Conservation (phyloP, 2,888 invertebrate genomes). For the Mimas tiliae region DNA sequence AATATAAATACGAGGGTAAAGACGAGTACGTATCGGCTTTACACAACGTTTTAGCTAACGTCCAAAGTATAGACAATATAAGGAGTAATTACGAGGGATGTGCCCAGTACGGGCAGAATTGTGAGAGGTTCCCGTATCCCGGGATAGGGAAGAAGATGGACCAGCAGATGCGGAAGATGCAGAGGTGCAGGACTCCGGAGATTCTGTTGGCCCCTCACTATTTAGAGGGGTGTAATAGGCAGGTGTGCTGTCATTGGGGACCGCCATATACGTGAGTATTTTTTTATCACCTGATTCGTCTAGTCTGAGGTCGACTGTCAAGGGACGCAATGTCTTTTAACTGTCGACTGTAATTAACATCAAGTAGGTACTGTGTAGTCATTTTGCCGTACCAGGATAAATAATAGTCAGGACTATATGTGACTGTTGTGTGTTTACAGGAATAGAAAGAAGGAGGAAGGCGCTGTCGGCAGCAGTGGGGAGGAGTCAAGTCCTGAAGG, state of each 20-base stretch:
- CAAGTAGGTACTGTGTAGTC: no score
- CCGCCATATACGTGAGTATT: slow-evolving; percentile 66
- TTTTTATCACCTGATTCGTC: background rate
- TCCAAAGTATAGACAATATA: slow-evolving; percentile 65
- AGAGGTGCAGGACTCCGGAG: slow-evolving; percentile 90
- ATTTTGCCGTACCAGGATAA: no score
- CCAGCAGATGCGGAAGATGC: slow-evolving; percentile 61
- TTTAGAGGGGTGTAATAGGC: slow-evolving; percentile 78
- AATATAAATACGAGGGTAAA: slow-evolving; percentile 67
- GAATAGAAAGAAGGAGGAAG: slow-evolving; percentile 67
- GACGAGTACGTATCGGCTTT: slow-evolving; percentile 65
- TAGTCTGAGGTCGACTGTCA: no score
- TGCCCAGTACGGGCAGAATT: slow-evolving; percentile 63
- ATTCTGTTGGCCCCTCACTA: slow-evolving; percentile 91
- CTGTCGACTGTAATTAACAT: no score
- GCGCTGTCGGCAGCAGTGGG: slow-evolving; percentile 61
- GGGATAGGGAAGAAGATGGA: slow-evolving; percentile 79
- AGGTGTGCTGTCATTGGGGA: slow-evolving; percentile 80
- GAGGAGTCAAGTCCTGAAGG: slow-evolving; percentile 71
- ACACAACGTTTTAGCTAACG: slow-evolving; percentile 60
- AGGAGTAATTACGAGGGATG: slow-evolving; percentile 61
- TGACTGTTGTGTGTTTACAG: slow-evolving; percentile 30
- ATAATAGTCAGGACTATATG: no score
- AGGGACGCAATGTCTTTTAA: no score
- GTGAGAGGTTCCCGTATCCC: slow-evolving; percentile 77